phyloP scores from a whole-genome alignment of 2,888 invertebrate species.

The Keiferia lycopersicella region DNA sequence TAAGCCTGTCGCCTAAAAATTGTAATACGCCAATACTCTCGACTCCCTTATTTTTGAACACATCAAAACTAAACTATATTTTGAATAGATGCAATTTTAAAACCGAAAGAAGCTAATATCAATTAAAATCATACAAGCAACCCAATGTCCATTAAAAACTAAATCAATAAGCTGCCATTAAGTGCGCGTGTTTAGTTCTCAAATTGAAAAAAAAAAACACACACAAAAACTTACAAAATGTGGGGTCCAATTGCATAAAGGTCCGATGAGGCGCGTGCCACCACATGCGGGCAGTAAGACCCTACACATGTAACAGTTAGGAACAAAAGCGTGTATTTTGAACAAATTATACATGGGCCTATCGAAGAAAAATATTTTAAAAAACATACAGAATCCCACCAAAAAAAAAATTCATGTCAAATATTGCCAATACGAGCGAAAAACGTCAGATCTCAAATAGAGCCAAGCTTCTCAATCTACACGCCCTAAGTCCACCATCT shows the following conservation, averaged over 20 bases:
- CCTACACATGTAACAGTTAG: not conserved
- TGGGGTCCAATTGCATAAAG: conserved; percentile 46
- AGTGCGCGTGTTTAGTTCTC: conserved; percentile 27
- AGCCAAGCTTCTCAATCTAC: too few relatives aligned
- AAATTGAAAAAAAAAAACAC: conserved; percentile 26
- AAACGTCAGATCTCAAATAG: too few relatives aligned
- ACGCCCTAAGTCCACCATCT: too few relatives aligned
- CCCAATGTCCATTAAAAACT: conserved; percentile 24
- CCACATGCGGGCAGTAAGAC: conserved; percentile 47
- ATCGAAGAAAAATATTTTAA: too few relatives aligned
- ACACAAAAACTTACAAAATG: conserved; percentile 26
- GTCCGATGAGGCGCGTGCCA: conserved; percentile 54
- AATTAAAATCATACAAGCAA: too few relatives aligned
- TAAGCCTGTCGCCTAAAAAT: too few relatives aligned
- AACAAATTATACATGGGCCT: not conserved
- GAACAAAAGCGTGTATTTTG: not conserved
- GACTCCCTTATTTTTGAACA: too few relatives aligned
- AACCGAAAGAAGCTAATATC: not conserved
- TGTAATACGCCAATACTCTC: too few relatives aligned
- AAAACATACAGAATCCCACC: too few relatives aligned
- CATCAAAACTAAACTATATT: too few relatives aligned
- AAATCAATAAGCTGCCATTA: conserved; percentile 29
- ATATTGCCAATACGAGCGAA: too few relatives aligned
- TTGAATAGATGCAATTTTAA: not conserved
- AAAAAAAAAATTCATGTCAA: too few relatives aligned